Percentiles rank a stretch among this genome's conserved stretches.
These are phyloP conservation scores for Myathropa florea DNA, from an alignment of 2,888 invertebrate genomes.

Conservation along the genomic window DNA sequence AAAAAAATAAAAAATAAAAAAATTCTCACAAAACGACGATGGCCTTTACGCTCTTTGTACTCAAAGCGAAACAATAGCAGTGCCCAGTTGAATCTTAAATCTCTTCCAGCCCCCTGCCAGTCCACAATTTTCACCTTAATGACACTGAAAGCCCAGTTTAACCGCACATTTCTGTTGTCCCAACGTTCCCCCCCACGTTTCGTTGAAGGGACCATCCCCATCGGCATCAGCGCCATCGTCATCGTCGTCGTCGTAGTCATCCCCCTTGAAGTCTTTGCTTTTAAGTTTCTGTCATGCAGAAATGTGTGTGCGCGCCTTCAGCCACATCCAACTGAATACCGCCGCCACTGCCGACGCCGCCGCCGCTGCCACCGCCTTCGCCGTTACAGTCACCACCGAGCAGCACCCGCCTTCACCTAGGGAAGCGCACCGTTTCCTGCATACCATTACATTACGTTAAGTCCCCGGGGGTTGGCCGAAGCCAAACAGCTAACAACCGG, in stretches of 20 bases:
- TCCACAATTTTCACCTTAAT: slow-evolving; percentile 42
- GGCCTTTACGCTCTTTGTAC: slow-evolving; percentile 12
- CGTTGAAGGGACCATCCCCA: neutral
- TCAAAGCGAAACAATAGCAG: slow-evolving; percentile 41
- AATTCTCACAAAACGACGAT: neutral
- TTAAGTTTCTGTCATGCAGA: slow-evolving; percentile 30
- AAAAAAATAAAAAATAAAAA: neutral
- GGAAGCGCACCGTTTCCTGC: slow-evolving; percentile 2
- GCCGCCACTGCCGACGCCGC: neutral
- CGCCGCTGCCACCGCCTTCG: slow-evolving; percentile 1
- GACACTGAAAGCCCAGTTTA: slow-evolving; percentile 49
- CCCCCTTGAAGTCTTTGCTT: slow-evolving; percentile 24
- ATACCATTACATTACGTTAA: slow-evolving; percentile 63
- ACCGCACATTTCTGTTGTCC: slow-evolving; percentile 37
- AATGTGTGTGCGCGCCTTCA: slow-evolving; percentile 19
- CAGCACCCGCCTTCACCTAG: neutral
- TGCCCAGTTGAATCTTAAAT: slow-evolving; percentile 51
- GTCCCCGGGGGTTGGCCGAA: slow-evolving; percentile 56
- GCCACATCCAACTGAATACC: slow-evolving; percentile 40
- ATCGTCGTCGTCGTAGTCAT: no score
- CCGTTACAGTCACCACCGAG: neutral
- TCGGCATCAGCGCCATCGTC: neutral
- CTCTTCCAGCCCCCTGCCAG: neutral
- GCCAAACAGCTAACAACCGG: slow-evolving; percentile 60
- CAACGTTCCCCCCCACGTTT: neutral